phyloP scores from a whole-genome alignment of 2,888 invertebrate species.

The Lysandra bellargus region DNA sequence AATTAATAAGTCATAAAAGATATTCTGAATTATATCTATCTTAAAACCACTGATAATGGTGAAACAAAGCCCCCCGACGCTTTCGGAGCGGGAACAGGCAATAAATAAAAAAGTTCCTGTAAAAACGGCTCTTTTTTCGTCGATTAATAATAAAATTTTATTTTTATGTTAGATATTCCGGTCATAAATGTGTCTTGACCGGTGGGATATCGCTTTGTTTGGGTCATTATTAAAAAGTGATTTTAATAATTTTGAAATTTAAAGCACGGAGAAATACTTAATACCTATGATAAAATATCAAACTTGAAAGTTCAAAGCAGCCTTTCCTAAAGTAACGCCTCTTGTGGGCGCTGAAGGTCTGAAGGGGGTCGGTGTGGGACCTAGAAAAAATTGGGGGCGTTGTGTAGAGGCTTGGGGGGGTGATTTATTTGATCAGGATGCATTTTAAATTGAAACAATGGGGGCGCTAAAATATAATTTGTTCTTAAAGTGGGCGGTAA shows the following conservation, averaged over 20 bases:
- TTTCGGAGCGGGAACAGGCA: constrained; percentile 47
- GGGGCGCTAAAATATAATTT: too few relatives aligned
- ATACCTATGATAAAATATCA: too few relatives aligned
- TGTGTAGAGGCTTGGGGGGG: too few relatives aligned
- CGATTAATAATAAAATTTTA: constrained; percentile 25
- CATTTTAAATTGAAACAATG: too few relatives aligned
- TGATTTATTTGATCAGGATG: too few relatives aligned
- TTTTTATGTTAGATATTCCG: not conserved
- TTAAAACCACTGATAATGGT: constrained; percentile 51
- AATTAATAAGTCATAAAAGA: constrained; percentile 68
- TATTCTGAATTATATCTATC: constrained; percentile 67
- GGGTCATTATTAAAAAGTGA: not conserved
- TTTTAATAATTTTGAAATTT: not conserved
- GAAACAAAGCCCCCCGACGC: constrained; percentile 48
- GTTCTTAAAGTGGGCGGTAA: too few relatives aligned
- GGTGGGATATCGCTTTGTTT: not conserved
- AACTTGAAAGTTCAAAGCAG: too few relatives aligned
- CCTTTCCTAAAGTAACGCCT: too few relatives aligned
- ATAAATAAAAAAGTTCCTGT: constrained; percentile 43
- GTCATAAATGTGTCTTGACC: not conserved
- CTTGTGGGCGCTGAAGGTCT: too few relatives aligned
- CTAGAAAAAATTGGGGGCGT: too few relatives aligned
- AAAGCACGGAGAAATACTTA: too few relatives aligned
- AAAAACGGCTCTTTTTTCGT: constrained; percentile 30
- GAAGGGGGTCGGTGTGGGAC: too few relatives aligned